phyloP scores from a whole-genome alignment of 1,140 invertebrate genomes.

The Apis cerana region DNA sequence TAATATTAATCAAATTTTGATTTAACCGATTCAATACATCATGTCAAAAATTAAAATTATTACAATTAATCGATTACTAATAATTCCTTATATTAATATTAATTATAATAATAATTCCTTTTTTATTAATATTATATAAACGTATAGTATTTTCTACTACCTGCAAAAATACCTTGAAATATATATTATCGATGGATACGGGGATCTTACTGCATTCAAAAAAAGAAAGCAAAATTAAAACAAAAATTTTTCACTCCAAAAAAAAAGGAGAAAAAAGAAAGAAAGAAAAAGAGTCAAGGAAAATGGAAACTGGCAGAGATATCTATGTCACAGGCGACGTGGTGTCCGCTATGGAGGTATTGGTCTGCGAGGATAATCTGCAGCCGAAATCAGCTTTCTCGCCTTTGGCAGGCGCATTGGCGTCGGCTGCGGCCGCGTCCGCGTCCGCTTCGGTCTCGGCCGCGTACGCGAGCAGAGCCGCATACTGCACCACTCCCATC shows the following conservation, averaged over 20 bases:
- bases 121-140: too few relatives aligned
- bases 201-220: neutral
- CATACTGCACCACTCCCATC: conserved; percentile 77
- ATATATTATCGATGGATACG: too few relatives aligned
- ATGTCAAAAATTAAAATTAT: too few relatives aligned
- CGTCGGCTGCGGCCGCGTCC: conserved; percentile 82
- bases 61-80: too few relatives aligned
- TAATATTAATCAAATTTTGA: too few relatives aligned
- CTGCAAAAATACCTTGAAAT: too few relatives aligned
- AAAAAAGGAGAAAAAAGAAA: neutral
- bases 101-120: too few relatives aligned
- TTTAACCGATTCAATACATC: too few relatives aligned
- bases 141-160: too few relatives aligned
- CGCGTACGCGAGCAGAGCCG: conserved; percentile 78
- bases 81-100: too few relatives aligned
- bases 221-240: neutral
- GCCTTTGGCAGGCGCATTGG: conserved; percentile 84
- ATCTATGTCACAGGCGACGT: conserved; percentile 86
- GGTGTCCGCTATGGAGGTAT: conserved; percentile 93
- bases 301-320: conserved; percentile 30
- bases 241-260: neutral
- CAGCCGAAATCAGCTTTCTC: conserved; percentile 88
- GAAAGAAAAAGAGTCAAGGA: neutral
- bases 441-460: conserved; percentile 82
- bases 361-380: conserved; percentile 86